Evolutionary conservation across 2,888 invertebrate genomes (phyloP).

Genomic region (Melieria omissa): DNA sequence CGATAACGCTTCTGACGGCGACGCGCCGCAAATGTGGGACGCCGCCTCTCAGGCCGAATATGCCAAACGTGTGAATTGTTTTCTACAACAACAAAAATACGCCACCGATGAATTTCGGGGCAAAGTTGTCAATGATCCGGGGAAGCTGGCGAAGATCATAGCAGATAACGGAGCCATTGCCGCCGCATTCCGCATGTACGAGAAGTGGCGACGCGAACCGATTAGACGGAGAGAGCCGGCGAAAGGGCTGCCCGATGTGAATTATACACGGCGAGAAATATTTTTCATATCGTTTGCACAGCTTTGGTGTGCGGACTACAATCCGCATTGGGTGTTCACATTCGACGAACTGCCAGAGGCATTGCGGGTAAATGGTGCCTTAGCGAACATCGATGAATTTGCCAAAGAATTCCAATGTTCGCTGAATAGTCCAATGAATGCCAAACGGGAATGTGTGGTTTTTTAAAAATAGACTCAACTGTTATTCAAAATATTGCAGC

Average conservation of each 20-base stretch:
- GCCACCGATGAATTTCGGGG: slow-evolving; percentile 50
- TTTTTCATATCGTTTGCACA: slow-evolving; percentile 62
- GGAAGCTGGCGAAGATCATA: slow-evolving; percentile 49
- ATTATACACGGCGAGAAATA: slow-evolving; percentile 54
- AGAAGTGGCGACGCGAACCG: too few relatives aligned
- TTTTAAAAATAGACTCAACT: slow-evolving; percentile 45
- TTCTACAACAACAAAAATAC: slow-evolving; percentile 54
- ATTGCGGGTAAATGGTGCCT: slow-evolving; percentile 56
- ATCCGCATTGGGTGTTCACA: slow-evolving; percentile 40
- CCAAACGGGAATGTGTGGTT: slow-evolving; percentile 58
- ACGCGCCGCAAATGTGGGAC: slow-evolving; percentile 60
- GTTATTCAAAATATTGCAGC: neutral
- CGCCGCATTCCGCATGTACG: slow-evolving; percentile 60
- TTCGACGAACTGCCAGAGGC: slow-evolving; percentile 55
- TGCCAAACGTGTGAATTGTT: slow-evolving; percentile 55
- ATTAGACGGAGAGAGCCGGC: slow-evolving; percentile 55
- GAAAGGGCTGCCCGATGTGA: slow-evolving; percentile 54
- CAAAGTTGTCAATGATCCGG: slow-evolving; percentile 48
- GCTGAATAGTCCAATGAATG: slow-evolving; percentile 54
- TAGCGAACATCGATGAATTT: slow-evolving; percentile 59
- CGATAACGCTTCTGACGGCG: slow-evolving; percentile 55
- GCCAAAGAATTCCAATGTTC: slow-evolving; percentile 53
- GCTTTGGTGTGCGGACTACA: slow-evolving; percentile 59
- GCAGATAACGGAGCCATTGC: slow-evolving; percentile 59
- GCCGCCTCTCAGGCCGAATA: slow-evolving; percentile 49